Evolutionary conservation across 2,888 invertebrate genomes (phyloP), one percentile per base, ranked within the genome.

Genomic region (Spisula solida): DNA sequence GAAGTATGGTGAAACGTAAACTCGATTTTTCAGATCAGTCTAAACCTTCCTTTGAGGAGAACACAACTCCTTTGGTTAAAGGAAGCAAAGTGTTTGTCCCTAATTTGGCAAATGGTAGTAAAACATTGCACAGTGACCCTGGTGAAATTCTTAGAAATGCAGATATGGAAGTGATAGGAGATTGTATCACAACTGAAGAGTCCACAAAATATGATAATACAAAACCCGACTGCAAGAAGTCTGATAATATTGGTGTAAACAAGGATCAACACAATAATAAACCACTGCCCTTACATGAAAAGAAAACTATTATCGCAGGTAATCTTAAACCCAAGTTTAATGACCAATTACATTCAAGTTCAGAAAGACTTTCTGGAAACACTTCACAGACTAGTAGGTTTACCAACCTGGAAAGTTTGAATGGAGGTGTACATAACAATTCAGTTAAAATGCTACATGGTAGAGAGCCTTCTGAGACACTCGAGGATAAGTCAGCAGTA

Each of bases 71-170:
- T 31, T 18, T 75, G 25, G 20, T 75, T 34, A 75, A 75, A 34
- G 75, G 75, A 75, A 75, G 75, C 25, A 75, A 75, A 75, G 75
- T 75, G 14, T 75, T 34, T 75, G 75, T 34, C 34, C 75, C 75
- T 75, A 12, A 29, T 29, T 10, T 16, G 14, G 5, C 34, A 31
- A 31, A 16, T 18, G n/a, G 16, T 16, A 34, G 18, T 31, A 31
- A 31, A 8, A 31, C 29, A 10, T 31, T 25, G 16, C 34, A 5
- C 14, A 12, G 5, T 66, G 60, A 25, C 60, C 10, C 1, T 25
- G n/a, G 25, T 66, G 60, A 8, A 25, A n/a, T 1, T 16, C 1
- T n/a, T 6, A 20, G 56, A n/a, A 12, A 12, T 5, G 12, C n/a
- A n/a, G 5, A 25, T 0, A 56, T 18, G 8, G 60, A 66, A 25